Percentiles rank a stretch among this genome's conserved stretches.
phyloP scores from a whole-genome alignment of 2,113 vertebrate species.

The Eulemur rufifrons region DNA sequence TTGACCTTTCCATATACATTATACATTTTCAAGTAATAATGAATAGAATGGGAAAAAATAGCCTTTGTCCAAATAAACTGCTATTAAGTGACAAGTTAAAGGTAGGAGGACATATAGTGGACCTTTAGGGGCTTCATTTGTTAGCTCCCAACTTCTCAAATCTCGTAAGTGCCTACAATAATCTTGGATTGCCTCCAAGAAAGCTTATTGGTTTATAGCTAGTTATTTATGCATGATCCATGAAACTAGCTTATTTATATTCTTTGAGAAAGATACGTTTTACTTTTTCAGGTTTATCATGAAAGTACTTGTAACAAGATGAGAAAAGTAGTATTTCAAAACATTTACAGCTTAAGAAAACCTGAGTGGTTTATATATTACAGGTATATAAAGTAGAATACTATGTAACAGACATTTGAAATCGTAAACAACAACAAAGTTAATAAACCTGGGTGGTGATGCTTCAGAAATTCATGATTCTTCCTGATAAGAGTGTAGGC shows the following conservation, averaged over 20 bases:
- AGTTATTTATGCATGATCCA: neutral
- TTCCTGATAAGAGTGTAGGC: neutral
- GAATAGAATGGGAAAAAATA: neutral
- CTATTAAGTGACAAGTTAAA: neutral
- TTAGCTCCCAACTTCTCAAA: neutral
- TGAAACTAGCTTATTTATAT: neutral
- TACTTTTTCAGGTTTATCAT: neutral
- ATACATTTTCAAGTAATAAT: neutral
- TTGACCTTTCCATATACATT: neutral
- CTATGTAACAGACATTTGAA: neutral
- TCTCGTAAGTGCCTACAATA: neutral
- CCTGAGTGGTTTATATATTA: neutral
- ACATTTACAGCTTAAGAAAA: conserved; percentile 1
- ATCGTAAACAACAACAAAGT: neutral
- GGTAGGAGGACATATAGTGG: neutral
- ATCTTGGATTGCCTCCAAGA: neutral
- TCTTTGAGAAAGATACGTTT: neutral
- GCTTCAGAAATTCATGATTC: neutral
- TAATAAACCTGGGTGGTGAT: neutral
- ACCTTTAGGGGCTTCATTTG: neutral
- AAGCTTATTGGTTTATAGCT: neutral
- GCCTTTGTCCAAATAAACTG: conserved; percentile 4
- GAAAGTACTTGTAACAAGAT: conserved; percentile 2
- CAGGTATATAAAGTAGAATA: neutral
- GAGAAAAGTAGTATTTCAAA: neutral